A percentile compares a stretch with the other conserved stretches of the same genome.
Evolutionary conservation across 2,888 invertebrate genomes (phyloP).

Genomic region (Dexiosoma caninum): DNA sequence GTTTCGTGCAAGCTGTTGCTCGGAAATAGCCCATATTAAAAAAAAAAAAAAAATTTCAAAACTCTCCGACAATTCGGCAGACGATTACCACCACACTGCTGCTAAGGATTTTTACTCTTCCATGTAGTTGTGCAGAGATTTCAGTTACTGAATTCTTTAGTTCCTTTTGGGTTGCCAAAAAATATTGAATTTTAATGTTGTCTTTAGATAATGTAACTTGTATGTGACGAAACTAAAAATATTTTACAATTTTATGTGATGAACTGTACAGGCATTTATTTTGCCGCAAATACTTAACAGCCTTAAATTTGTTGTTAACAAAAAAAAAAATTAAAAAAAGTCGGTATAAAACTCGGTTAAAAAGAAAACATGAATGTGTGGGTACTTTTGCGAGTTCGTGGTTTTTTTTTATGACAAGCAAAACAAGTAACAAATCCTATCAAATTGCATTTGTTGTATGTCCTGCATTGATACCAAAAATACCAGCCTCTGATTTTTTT

Average conservation of each 20-base stretch:
- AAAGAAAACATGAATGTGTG: not conserved
- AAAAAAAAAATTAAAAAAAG: too few relatives aligned
- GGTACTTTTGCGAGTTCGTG: not conserved
- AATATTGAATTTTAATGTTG: not conserved
- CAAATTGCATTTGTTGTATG: not conserved
- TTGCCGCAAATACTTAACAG: not conserved
- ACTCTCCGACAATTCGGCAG: slow-evolving; percentile 40
- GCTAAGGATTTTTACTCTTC: too few relatives aligned
- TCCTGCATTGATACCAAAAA: not conserved
- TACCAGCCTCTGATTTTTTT: not conserved
- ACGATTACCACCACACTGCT: slow-evolving; percentile 26
- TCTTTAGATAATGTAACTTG: too few relatives aligned
- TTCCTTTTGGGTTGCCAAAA: not conserved
- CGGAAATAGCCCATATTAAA: slow-evolving; percentile 59
- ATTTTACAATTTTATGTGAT: too few relatives aligned
- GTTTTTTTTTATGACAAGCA: not conserved
- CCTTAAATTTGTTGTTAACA: not conserved
- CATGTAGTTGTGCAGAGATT: not conserved
- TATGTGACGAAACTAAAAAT: too few relatives aligned
- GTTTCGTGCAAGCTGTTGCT: slow-evolving; percentile 61
- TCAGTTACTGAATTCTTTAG: not conserved
- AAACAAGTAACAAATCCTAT: not conserved
- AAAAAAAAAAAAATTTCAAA: too few relatives aligned
- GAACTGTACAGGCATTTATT: not conserved
- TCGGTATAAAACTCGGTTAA: slow-evolving; percentile 3